Percentiles rank a stretch among this genome's conserved stretches.
Evolutionary conservation across 1,140 invertebrate species (phyloP).

Genomic region (Trichonephila clavata): DNA sequence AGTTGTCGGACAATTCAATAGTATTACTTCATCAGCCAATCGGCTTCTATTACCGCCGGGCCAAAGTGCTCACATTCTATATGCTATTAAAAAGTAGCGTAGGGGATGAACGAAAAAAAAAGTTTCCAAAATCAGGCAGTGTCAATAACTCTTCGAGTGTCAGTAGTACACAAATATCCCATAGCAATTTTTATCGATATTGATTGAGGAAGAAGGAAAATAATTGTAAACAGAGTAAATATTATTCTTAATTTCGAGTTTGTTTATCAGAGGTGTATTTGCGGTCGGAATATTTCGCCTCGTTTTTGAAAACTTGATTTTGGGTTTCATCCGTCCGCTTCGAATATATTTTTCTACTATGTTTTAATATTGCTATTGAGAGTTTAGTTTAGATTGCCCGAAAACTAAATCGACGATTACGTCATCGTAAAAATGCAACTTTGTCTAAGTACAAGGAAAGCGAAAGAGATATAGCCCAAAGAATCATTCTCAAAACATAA

Average conservation of each 20-base stretch:
- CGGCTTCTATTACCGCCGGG: constrained; percentile 42
- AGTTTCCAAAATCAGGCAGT: constrained; percentile 21
- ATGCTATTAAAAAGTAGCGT: constrained; percentile 65
- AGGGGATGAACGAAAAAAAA: constrained; percentile 6
- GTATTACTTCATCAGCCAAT: constrained; percentile 62
- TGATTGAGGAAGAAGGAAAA: neutral
- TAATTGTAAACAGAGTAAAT: neutral
- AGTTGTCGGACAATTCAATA: constrained; percentile 66
- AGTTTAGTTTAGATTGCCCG: no score
- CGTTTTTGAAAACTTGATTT: no score
- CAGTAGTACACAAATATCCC: constrained; percentile 49
- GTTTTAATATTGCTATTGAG: no score
- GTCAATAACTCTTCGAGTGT: constrained; percentile 60
- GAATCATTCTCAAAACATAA: no score
- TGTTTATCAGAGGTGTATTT: no score
- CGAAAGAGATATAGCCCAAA: no score
- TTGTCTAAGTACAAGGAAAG: no score
- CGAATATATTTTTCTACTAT: no score
- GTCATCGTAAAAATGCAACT: no score
- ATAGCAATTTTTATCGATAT: constrained; percentile 1
- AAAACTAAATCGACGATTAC: no score
- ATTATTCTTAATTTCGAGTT: neutral
- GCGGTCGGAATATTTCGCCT: no score
- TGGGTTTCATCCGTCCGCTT: no score
- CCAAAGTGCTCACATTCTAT: constrained; percentile 46